Evolutionary conservation across 2,113 vertebrate species (phyloP).

Genomic region (Cololabis saira): DNA sequence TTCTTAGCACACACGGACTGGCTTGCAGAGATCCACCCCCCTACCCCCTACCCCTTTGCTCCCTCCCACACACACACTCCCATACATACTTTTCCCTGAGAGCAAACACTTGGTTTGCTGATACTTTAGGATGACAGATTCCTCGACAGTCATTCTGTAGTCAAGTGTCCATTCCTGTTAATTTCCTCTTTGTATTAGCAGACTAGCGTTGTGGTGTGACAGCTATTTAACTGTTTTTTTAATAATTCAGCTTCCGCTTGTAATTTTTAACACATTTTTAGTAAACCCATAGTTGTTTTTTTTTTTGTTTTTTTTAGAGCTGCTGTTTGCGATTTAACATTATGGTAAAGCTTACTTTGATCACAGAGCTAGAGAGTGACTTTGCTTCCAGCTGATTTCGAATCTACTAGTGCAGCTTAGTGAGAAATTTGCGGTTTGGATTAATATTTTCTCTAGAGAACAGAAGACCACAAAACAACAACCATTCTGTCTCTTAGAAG

Average conservation of each 20-base stretch:
- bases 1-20: conserved; percentile 75
- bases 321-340: conserved; percentile 72
- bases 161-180: conserved; percentile 71
- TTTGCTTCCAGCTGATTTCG: conserved; percentile 65
- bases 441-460: conserved; percentile 60
- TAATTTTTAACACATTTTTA: conserved; percentile 73
- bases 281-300: conserved; percentile 69
- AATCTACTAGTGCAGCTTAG: conserved; percentile 69
- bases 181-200: conserved; percentile 73
- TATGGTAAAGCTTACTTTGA: conserved; percentile 70
- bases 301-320: conserved; percentile 60
- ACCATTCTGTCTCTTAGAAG: conserved; percentile 52
- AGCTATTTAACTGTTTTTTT: conserved; percentile 70
- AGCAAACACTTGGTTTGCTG: conserved; percentile 64
- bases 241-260: conserved; percentile 73
- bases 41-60: neutral
- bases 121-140: conserved; percentile 69
- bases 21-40: conserved; percentile 63
- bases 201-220: conserved; percentile 79
- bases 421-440: conserved; percentile 63
- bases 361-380: conserved; percentile 71
- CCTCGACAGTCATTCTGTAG: conserved; percentile 62
- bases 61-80: neutral
- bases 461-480: conserved; percentile 71
- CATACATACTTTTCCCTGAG: conserved; percentile 53